Evolutionary conservation across 2,888 invertebrate genomes (phyloP).

Genomic region (Pyralis farinalis): DNA sequence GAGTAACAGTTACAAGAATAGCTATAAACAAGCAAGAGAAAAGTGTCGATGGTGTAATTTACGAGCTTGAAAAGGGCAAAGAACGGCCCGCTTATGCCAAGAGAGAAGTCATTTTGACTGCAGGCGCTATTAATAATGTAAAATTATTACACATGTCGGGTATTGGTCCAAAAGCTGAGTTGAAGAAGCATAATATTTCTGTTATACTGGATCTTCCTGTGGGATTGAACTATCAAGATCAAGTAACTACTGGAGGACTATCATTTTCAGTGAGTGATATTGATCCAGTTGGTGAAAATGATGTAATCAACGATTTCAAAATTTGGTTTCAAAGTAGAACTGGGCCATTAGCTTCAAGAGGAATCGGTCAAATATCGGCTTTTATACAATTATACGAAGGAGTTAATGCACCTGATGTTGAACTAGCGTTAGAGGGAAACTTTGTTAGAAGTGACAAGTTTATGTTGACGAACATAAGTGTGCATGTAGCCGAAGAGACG

Average conservation of each 20-base stretch:
- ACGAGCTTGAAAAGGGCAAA: conserved; percentile 65
- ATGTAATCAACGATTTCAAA: conserved; percentile 65
- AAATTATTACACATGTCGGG: conserved; percentile 65
- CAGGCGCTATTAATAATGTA: conserved; percentile 72
- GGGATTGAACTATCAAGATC: conserved; percentile 69
- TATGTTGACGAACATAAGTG: conserved; percentile 66
- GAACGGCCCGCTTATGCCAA: conserved; percentile 62
- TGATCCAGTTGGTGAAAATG: conserved; percentile 46
- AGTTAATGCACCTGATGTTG: conserved; percentile 66
- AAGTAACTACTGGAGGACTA: conserved; percentile 67
- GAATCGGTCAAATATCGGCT: conserved; percentile 69
- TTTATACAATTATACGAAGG: conserved; percentile 69
- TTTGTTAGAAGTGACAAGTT: conserved; percentile 72
- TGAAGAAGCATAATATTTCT: conserved; percentile 60
- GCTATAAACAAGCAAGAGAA: conserved; percentile 61
- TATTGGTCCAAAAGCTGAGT: conserved; percentile 57
- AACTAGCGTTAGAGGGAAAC: conserved; percentile 65
- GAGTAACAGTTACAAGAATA: conserved; percentile 63
- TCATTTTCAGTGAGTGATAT: conserved; percentile 61
- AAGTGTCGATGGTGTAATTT: conserved; percentile 59
- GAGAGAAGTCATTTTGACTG: conserved; percentile 62
- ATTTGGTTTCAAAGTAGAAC: conserved; percentile 65
- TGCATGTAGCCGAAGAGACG: conserved; percentile 60
- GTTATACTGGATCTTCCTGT: conserved; percentile 57
- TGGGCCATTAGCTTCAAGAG: conserved; percentile 65